Base-by-base conservation (phyloP, 2,888 invertebrate genomes). In the Theristus sp. region DNA sequence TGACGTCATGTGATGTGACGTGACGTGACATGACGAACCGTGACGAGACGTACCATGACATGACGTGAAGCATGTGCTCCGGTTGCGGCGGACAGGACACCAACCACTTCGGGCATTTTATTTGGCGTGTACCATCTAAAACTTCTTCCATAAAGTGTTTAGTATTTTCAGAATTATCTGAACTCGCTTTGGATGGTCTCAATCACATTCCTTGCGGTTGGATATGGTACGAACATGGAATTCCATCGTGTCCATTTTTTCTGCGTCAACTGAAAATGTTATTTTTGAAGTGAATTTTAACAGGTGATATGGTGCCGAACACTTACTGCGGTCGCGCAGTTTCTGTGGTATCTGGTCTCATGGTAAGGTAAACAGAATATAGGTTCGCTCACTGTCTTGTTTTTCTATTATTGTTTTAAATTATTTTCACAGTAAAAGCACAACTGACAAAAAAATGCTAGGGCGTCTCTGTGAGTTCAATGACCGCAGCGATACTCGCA, bases 131-230 rank as follows among this genome's bases (percentile, higher is more conserved):
- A n/a, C n/a, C n/a, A 13, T 26, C n/a, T n/a, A n/a, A n/a, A n/a
- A n/a, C n/a, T n/a, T n/a, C n/a, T n/a, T n/a, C 17, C 17, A 17
- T 13, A 17, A 38, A 17, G 17, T 38, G 38, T 38, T 38, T 3
- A n/a, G 25, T 30, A 24, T 6, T 58, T 61, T 2, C 64, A 68
- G 59, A 68, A 68, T 60, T 73, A 72, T 60, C 67, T 78, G 49
- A 96, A 96, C 82, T 90, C 96, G 74, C 93, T 98, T 89, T 98
- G 98, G 96, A 85, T 98, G 80, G 94, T 98, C 79, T 93, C 96
- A 75, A 96, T 98, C 77, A 98, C 98, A 74, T 98, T 99, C 83
- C 85, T 99, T 77, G 94, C 94, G 81, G 93, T 99, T 75, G 98
- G 98, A 77, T 99, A 98, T 81, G 98, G 98, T 77, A 94, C 90